Base-by-base conservation (phyloP, 1,140 invertebrate species). In the Lepidostoma basale region DNA sequence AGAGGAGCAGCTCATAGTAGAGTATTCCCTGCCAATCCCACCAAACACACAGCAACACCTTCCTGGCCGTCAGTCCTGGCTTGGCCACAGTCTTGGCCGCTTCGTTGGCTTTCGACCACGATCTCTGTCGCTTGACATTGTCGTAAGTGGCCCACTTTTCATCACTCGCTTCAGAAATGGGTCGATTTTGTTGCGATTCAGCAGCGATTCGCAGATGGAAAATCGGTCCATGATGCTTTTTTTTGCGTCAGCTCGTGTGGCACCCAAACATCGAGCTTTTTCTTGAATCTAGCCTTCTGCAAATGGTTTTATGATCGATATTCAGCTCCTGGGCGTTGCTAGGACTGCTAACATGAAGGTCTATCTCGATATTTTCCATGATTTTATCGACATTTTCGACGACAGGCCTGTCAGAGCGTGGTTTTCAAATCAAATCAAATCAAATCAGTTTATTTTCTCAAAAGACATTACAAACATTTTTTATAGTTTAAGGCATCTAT, bases 351-450 rank as follows among this genome's bases (percentile, higher is more conserved):
- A 45, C 1, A 45, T 16, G 42, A 45, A 3, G 42, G 42, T 45
- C 42, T 45, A 45, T 45, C 42, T 45, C 42, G 42, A 45, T 45
- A 45, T 45, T 45, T 45, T 45, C 42, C 42, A 45, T 45, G 42
- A 45, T 45, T 45, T 45, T 45, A 45, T 45, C 42, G 42, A 45
- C 42, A 45, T 45, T 45, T 45, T 45, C 40, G n/a, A n/a, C n/a
- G n/a, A n/a, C n/a, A n/a, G n/a, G n/a, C n/a, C n/a, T n/a, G n/a
- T n/a, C n/a, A n/a, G n/a, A n/a, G n/a, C n/a, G n/a, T n/a, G n/a
- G n/a, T n/a, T n/a, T n/a, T n/a, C n/a, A n/a, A n/a, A n/a, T n/a
- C n/a, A n/a, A n/a, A n/a, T n/a, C n/a, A n/a, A n/a, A n/a, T n/a
- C n/a, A n/a, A n/a, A n/a, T n/a, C n/a, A n/a, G n/a, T n/a, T n/a